phyloP scores from a whole-genome alignment of 2,797 vertebrate species.

The Pempheris klunzingeri region DNA sequence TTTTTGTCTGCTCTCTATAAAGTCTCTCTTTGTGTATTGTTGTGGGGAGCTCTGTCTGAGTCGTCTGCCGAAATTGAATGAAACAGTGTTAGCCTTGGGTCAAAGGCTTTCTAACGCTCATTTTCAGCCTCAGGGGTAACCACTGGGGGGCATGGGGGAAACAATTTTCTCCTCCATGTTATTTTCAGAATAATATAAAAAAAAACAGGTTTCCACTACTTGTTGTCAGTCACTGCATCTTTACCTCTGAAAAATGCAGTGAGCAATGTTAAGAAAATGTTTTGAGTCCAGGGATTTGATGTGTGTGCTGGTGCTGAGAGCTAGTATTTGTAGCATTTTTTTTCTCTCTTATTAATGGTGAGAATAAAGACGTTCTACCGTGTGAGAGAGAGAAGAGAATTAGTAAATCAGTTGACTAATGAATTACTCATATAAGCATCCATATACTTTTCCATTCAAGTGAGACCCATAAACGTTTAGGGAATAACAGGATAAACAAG shows the following conservation, averaged over 20 bases:
- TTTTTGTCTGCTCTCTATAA: neutral
- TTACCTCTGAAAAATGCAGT: constrained; percentile 33
- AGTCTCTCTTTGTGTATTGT: constrained; percentile 32
- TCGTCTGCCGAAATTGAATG: constrained; percentile 46
- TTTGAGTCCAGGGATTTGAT: neutral
- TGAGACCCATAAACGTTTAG: neutral
- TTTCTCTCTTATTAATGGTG: constrained; percentile 27
- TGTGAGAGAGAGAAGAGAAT: constrained; percentile 11
- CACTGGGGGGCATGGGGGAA: constrained; percentile 21
- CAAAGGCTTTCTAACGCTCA: constrained; percentile 58
- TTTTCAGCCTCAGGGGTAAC: constrained; percentile 55
- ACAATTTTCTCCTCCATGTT: constrained; percentile 49
- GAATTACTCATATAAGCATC: neutral
- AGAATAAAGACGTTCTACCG: neutral
- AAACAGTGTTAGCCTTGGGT: constrained; percentile 62
- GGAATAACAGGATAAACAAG: constrained; percentile 6
- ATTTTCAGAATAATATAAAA: constrained; percentile 50
- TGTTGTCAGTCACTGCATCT: constrained; percentile 26
- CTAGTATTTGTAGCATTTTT: neutral
- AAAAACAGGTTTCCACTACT: constrained; percentile 22
- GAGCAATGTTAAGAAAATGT: constrained; percentile 10
- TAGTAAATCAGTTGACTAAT: constrained; percentile 18
- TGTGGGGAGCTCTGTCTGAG: constrained; percentile 13
- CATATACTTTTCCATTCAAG: neutral
- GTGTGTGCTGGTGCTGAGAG: neutral